A percentile compares a stretch with the other conserved stretches of the same genome.
phyloP scores from a whole-genome alignment of 2,797 vertebrate genomes.

The Nyctalus aviator region DNA sequence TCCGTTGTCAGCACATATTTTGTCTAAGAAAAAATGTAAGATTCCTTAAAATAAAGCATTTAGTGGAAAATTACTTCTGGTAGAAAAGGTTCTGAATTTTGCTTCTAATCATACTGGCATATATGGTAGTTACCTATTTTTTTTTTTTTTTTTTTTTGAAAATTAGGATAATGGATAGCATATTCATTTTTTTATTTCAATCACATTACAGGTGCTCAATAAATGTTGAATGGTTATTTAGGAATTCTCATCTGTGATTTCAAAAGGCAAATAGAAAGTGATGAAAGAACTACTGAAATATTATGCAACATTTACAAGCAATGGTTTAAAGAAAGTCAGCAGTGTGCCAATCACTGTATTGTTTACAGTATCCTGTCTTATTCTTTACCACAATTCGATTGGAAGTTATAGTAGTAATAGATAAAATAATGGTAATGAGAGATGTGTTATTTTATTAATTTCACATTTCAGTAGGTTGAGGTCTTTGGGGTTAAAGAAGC shows the following conservation, averaged over 20 bases:
- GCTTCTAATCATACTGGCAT: too few relatives aligned
- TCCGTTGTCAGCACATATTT: too few relatives aligned
- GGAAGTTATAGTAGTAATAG: neutral
- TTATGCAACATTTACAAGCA: neutral
- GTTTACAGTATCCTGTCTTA: neutral
- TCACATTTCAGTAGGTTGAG: conserved; percentile 24
- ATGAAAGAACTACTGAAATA: conserved; percentile 19
- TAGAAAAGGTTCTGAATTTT: too few relatives aligned
- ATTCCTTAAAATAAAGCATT: too few relatives aligned
- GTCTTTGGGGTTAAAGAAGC: neutral
- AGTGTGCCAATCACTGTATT: neutral
- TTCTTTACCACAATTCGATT: conserved; percentile 14
- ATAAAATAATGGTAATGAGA: conserved; percentile 29
- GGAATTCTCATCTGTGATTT: neutral
- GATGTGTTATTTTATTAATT: conserved; percentile 31
- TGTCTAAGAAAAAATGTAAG: too few relatives aligned
- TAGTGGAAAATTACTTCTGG: too few relatives aligned
- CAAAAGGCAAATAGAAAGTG: conserved; percentile 37
- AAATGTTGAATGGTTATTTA: neutral
- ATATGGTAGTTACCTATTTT: too few relatives aligned
- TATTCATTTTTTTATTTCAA: neutral
- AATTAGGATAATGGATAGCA: neutral
- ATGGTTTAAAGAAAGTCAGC: neutral
- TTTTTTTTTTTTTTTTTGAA: neutral
- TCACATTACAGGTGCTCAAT: neutral